These are phyloP conservation scores for Parnassius mnemosyne DNA, from an alignment of 2,888 invertebrate genomes.

Conservation along the genomic window DNA sequence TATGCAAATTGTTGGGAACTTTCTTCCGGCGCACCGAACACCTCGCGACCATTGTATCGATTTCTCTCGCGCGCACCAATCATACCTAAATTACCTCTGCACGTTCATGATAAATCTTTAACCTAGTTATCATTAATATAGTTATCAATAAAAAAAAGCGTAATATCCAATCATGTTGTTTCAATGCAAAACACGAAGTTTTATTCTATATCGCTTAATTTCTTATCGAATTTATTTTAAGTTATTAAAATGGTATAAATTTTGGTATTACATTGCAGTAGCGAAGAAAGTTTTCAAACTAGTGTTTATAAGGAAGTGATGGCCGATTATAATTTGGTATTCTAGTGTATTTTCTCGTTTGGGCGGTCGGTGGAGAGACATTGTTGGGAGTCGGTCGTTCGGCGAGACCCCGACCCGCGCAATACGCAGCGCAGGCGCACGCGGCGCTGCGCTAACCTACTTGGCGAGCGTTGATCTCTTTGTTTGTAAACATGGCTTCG, in stretches of 20 bases:
- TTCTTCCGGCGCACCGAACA: slow-evolving; percentile 68
- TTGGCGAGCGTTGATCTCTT: slow-evolving; percentile 78
- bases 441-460: slow-evolving; percentile 70
- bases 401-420: slow-evolving; percentile 63
- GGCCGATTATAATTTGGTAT: slow-evolving; percentile 20
- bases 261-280: no score
- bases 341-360: slow-evolving; percentile 26
- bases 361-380: slow-evolving; percentile 23
- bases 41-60: slow-evolving; percentile 63
- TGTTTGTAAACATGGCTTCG: slow-evolving; percentile 79
- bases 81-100: slow-evolving; percentile 24
- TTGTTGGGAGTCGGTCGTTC: slow-evolving; percentile 27
- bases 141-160: no score
- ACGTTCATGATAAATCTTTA: no score
- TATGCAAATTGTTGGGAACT: slow-evolving; percentile 76
- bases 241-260: no score
- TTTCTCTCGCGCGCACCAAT: slow-evolving; percentile 58
- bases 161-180: no score
- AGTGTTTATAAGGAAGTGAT: neutral
- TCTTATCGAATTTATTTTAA: no score
- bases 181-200: no score
- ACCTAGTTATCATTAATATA: no score
- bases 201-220: no score
- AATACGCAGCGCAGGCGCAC: slow-evolving; percentile 43
- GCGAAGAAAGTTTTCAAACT: no score